These are phyloP conservation scores for Sesamia nonagrioides DNA, from an alignment of 1,140 invertebrate genomes.

Conservation along the genomic window DNA sequence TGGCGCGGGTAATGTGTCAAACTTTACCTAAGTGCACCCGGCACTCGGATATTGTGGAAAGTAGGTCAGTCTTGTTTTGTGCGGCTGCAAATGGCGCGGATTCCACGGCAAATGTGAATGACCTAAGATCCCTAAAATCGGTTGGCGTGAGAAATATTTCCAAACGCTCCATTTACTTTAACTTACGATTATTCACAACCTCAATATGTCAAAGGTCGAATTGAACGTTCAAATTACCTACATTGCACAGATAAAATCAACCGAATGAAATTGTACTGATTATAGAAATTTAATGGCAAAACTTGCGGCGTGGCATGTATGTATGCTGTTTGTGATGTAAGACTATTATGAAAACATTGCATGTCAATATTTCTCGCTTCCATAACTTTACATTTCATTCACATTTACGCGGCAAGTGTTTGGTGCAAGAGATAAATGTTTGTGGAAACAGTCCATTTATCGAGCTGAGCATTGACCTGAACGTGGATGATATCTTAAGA, in stretches of 20 bases:
- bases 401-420: constrained; percentile 5
- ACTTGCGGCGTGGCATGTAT: background rate
- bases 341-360: constrained; percentile 52
- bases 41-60: constrained; percentile 64
- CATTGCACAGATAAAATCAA: constrained; percentile 10
- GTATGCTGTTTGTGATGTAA: constrained; percentile 12
- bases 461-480: constrained; percentile 6
- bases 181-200: constrained; percentile 10
- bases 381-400: constrained; percentile 42
- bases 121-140: constrained; percentile 55
- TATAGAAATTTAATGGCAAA: constrained; percentile 24
- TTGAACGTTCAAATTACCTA: background rate
- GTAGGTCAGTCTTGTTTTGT: constrained; percentile 74
- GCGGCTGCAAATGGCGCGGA: constrained; percentile 57
- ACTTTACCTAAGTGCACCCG: constrained; percentile 31
- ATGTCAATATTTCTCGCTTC: constrained; percentile 39
- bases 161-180: constrained; percentile 29
- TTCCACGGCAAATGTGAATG: constrained; percentile 66
- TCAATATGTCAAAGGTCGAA: constrained; percentile 6
- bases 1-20: constrained; percentile 11
- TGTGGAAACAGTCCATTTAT: background rate
- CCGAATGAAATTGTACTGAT: constrained; percentile 9
- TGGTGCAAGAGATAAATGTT: constrained; percentile 25
- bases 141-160: constrained; percentile 55
- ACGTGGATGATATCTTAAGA: background rate